phyloP scores from a whole-genome alignment of 2,888 invertebrate species.

The Syritta pipiens region DNA sequence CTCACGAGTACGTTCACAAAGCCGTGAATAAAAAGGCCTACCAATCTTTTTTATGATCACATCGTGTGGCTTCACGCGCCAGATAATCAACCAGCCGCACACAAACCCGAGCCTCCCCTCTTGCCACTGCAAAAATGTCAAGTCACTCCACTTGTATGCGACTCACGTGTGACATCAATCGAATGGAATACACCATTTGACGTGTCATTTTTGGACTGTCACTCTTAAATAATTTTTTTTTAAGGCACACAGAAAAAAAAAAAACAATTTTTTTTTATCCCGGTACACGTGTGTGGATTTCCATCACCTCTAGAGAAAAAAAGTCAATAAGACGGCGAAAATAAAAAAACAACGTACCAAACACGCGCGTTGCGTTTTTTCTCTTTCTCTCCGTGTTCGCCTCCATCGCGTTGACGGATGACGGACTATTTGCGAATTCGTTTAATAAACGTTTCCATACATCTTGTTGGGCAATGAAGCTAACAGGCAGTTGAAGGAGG shows the following conservation, averaged over 20 bases:
- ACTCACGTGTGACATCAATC: conserved; percentile 35
- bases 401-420: conserved; percentile 14
- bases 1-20: not conserved
- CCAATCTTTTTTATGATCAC: not conserved
- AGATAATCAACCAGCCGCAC: not conserved
- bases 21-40: not conserved
- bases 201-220: conserved; percentile 21
- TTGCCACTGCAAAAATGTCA: not conserved
- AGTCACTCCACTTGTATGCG: conserved; percentile 13
- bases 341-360: not conserved
- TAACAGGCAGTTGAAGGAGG: conserved; percentile 6
- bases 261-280: not conserved
- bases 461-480: not conserved
- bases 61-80: conserved; percentile 10
- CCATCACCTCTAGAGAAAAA: not conserved
- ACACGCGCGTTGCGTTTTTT: conserved; percentile 29
- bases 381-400: too few relatives aligned
- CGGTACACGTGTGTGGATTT: conserved; percentile 26
- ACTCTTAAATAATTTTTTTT: conserved; percentile 13
- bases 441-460: not conserved
- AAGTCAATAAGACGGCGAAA: conserved; percentile 1
- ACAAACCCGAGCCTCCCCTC: not conserved
- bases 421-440: conserved; percentile 7
- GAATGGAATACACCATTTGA: conserved; percentile 18
- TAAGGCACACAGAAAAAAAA: not conserved